Conservation (phyloP, 1,140 invertebrate genomes). For the Drosophila sp. region DNA sequence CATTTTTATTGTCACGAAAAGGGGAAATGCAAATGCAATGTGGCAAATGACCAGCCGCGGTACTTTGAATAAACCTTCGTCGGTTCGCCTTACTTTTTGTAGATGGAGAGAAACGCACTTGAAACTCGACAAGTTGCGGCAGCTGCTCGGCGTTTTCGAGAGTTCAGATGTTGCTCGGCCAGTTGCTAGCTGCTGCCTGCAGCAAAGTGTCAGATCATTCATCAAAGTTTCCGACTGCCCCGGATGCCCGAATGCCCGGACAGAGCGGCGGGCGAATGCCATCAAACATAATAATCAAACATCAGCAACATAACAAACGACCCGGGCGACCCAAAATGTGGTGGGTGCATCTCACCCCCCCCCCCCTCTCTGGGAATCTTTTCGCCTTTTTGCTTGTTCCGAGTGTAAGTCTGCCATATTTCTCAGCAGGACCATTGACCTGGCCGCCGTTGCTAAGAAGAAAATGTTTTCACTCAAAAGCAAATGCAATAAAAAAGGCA, state of each 20-base stretch:
- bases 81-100: neutral
- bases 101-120: constrained; percentile 39
- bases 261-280: constrained; percentile 56
- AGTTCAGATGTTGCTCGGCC: neutral
- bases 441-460: constrained; percentile 44
- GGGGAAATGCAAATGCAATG: constrained; percentile 37
- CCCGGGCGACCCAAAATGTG: constrained; percentile 67
- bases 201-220: constrained; percentile 71
- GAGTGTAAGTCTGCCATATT: constrained; percentile 52
- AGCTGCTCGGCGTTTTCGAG: constrained; percentile 4
- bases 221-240: constrained; percentile 55
- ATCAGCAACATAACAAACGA: constrained; percentile 81
- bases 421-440: constrained; percentile 69
- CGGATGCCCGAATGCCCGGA: constrained; percentile 6
- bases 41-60: constrained; percentile 34
- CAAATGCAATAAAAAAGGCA: constrained; percentile 80
- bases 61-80: constrained; percentile 37
- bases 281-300: constrained; percentile 82
- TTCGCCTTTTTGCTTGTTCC: constrained; percentile 10
- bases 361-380: constrained; percentile 26
- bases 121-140: constrained; percentile 45
- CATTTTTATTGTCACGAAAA: constrained; percentile 19
- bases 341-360: constrained; percentile 45
- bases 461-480: constrained; percentile 82
- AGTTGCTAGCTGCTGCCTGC: constrained; percentile 40